phyloP scores from a whole-genome alignment of 2,888 invertebrate genomes.

The Mimumesa dahlbomi region DNA sequence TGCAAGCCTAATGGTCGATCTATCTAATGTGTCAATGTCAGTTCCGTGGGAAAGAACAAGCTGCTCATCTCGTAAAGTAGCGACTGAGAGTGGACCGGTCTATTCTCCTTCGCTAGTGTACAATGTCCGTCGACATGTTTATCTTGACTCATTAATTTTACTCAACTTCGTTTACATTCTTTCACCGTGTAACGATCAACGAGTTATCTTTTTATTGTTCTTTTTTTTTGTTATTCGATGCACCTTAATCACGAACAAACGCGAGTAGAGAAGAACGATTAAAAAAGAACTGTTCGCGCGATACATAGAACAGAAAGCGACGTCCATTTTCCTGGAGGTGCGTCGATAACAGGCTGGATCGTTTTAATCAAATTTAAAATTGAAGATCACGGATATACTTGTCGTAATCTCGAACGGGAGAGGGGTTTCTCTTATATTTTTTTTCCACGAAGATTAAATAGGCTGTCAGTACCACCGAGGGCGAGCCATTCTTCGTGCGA shows the following conservation, averaged over 20 bases:
- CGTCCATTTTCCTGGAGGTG: conserved; percentile 5
- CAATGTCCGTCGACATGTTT: too few relatives aligned
- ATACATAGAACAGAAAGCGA: not conserved
- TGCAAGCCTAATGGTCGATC: conserved; percentile 79
- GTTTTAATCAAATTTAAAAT: conserved; percentile 33
- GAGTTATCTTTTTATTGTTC: too few relatives aligned
- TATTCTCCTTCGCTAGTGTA: too few relatives aligned
- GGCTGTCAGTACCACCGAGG: conserved; percentile 69
- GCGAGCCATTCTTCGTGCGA: conserved; percentile 64
- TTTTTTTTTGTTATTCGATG: too few relatives aligned
- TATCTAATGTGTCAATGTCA: conserved; percentile 77
- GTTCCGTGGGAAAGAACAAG: conserved; percentile 69
- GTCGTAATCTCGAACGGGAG: conserved; percentile 13
- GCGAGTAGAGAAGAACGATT: too few relatives aligned
- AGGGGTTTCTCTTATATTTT: too few relatives aligned
- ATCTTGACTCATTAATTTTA: too few relatives aligned
- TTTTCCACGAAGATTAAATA: conserved; percentile 60
- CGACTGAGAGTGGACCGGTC: too few relatives aligned
- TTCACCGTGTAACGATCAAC: too few relatives aligned
- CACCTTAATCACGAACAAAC: too few relatives aligned
- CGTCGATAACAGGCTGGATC: conserved; percentile 20
- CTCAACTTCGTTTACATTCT: too few relatives aligned
- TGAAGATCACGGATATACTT: conserved; percentile 19
- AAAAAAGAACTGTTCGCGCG: too few relatives aligned
- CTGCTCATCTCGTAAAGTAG: conserved; percentile 43